These are phyloP conservation scores for Penelope pileata DNA, from an alignment of 2,113 vertebrate genomes.

Conservation along the genomic window DNA sequence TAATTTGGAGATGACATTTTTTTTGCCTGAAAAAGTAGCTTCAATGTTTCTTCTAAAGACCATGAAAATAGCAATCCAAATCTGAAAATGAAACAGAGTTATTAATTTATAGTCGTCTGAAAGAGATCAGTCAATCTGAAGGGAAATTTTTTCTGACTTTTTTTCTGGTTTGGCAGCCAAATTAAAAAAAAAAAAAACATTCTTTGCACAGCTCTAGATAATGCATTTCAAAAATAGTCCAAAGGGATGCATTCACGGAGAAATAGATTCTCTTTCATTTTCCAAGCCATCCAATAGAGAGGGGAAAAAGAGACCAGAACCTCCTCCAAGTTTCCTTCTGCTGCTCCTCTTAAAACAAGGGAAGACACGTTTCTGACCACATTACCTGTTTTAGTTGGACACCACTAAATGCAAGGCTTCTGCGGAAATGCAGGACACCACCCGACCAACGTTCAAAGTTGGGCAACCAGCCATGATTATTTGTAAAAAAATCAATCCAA, in stretches of 20 bases:
- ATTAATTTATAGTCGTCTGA: not conserved
- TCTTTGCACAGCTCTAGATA: conserved; percentile 13
- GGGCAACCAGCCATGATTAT: conserved; percentile 29
- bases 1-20: not conserved
- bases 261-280: conserved; percentile 44
- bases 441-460: not conserved
- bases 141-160: not conserved
- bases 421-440: conserved; percentile 37
- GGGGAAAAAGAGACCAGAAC: conserved; percentile 24
- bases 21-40: not conserved
- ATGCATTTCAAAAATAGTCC: conserved; percentile 36
- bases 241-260: conserved; percentile 12
- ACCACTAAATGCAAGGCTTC: conserved; percentile 10
- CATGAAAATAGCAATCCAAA: not conserved
- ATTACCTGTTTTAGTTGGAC: conserved; percentile 75
- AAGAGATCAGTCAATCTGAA: not conserved
- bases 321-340: conserved; percentile 64
- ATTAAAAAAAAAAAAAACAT: not conserved
- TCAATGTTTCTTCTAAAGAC: not conserved
- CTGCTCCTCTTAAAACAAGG: conserved; percentile 46
- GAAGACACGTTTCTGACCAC: conserved; percentile 68
- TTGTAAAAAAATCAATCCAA: conserved; percentile 38
- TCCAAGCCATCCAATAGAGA: conserved; percentile 1
- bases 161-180: conserved; percentile 10
- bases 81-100: conserved; percentile 1